Evolutionary conservation across 2,888 invertebrate genomes (phyloP), one percentile per base, ranked within the genome.

Genomic region (Melinopterus prodromus): DNA sequence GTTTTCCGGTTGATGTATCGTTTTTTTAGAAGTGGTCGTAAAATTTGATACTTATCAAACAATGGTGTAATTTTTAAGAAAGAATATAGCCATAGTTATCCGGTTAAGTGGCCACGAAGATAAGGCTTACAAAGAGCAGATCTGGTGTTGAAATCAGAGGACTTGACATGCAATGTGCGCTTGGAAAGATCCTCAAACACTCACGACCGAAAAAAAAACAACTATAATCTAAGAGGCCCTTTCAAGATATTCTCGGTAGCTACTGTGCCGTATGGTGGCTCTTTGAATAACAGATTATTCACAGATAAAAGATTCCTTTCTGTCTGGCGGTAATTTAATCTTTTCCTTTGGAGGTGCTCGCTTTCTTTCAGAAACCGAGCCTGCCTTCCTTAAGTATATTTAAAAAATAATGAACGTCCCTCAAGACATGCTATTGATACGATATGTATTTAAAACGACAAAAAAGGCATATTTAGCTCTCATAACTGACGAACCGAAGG

Each of bases 91-190:
- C 53, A 53, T 53, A 53, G 53, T 53, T 53, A 53, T 53, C 53
- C 5, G 53, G 53, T 53, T 53, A 53, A 53, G 53, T 53, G 53
- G 53, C 12, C 53, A 53, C 53, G 53, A 53, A 53, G 53, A 53
- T 53, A 53, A 53, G 53, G 5, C 53, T 53, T 53, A 74, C 74
- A 74, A 74, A 74, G 74, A 74, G 37, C 74, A 74, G 74, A 74
- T 74, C 74, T 37, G 74, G 74, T 74, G 74, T 74, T 74, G 74
- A 74, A 36, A 74, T 74, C 74, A 37, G 74, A 53, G 53, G 53
- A 53, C 53, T 53, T 53, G 53, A 53, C 53, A 53, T 53, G 53
- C 53, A 53, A 53, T 53, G 69, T 35, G 69, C 70, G 69, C 69
- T 15, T 75, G 69, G 69, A 53, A 15, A 53, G 53, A 53, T 9